Evolutionary conservation across 2,113 vertebrate species (phyloP).

Genomic region (Melanocharis versteri): DNA sequence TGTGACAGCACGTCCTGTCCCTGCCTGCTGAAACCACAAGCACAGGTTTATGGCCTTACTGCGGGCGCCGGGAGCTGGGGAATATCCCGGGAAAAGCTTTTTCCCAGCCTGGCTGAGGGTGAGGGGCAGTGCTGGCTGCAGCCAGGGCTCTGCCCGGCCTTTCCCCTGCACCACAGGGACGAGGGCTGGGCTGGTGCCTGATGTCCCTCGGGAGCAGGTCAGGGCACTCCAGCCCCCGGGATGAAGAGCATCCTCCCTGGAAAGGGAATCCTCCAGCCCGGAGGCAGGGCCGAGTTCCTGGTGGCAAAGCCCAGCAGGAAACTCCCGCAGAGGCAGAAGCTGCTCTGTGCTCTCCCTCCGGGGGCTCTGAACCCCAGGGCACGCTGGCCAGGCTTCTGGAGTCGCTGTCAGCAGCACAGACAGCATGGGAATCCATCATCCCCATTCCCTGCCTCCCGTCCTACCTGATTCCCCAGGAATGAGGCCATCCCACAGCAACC

Average conservation of each 20-base stretch:
- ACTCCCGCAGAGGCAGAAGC: background rate
- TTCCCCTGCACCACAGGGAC: background rate
- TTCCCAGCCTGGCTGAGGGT: background rate
- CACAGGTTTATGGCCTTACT: background rate
- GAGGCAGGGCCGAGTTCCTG: background rate
- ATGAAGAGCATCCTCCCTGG: background rate
- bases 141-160: background rate
- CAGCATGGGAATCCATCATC: rapidly evolving
- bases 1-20: rapidly evolving
- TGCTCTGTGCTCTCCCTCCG: background rate
- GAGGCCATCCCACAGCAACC: background rate
- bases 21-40: background rate
- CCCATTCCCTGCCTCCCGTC: background rate
- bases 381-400: background rate
- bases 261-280: background rate
- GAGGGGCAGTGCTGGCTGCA: background rate
- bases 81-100: background rate
- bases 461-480: background rate
- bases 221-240: background rate
- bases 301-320: background rate
- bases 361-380: background rate
- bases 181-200: background rate
- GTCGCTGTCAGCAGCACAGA: background rate
- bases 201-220: background rate
- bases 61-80: background rate